These are phyloP conservation scores for Phoxinus phoxinus DNA, from an alignment of 2,113 vertebrate genomes.

Conservation along the genomic window DNA sequence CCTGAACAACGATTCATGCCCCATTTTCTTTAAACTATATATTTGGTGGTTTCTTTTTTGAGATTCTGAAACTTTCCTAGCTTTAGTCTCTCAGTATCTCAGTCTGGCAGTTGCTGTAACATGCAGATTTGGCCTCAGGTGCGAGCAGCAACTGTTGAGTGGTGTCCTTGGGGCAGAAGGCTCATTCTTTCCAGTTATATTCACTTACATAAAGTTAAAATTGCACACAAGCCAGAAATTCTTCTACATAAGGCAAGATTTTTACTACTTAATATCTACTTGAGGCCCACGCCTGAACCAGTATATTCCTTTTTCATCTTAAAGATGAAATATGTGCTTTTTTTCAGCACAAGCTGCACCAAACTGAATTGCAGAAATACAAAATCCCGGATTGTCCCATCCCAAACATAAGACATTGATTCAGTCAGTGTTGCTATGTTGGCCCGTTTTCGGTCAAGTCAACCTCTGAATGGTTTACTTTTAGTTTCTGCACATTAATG, in stretches of 20 bases:
- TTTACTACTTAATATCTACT: not conserved
- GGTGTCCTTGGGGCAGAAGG: conserved; percentile 19
- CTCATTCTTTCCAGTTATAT: conserved; percentile 14
- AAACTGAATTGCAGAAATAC: not conserved
- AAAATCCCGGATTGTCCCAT: not conserved
- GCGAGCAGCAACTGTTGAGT: conserved; percentile 34
- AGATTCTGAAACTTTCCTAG: not conserved
- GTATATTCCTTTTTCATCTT: not conserved
- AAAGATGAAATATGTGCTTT: not conserved
- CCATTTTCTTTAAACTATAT: not conserved
- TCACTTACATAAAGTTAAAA: not conserved
- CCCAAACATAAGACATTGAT: not conserved
- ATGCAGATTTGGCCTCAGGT: conserved; percentile 25
- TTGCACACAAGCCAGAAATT: not conserved
- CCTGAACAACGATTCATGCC: not conserved
- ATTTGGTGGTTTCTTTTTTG: not conserved
- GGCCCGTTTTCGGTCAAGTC: not conserved
- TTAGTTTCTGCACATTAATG: not conserved
- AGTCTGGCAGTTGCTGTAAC: conserved; percentile 26
- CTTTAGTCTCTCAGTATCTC: not conserved
- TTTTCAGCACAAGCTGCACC: not conserved
- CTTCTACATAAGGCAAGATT: not conserved
- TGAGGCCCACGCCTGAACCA: not conserved
- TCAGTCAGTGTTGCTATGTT: not conserved
- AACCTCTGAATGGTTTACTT: not conserved